Percentiles rank a stretch among this genome's conserved stretches.
Evolutionary conservation across 2,888 invertebrate genomes (phyloP).

Genomic region (Oscheius sp.): DNA sequence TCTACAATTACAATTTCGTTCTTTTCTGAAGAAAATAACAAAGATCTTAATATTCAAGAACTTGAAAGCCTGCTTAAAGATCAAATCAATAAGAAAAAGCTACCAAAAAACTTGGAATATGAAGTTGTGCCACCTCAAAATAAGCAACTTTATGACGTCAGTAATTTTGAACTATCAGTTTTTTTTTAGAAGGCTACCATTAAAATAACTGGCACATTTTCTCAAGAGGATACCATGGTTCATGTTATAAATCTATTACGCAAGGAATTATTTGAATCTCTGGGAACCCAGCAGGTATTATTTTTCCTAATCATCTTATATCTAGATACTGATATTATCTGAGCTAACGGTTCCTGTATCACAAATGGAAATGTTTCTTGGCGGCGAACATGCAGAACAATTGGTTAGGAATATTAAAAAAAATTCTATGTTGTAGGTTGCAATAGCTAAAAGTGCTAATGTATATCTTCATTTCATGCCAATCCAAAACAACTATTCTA

Average conservation of each 20-base stretch:
- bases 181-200: constrained; percentile 5
- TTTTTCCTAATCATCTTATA: background rate
- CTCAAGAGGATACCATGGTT: background rate
- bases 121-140: background rate
- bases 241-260: background rate
- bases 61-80: background rate
- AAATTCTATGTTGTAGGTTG: background rate
- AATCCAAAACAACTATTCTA: background rate
- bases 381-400: constrained; percentile 5
- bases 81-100: background rate
- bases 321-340: background rate
- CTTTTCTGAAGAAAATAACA: background rate
- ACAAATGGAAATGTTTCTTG: constrained; percentile 6
- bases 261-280: background rate
- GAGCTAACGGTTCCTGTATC: constrained; percentile 5
- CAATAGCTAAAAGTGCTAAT: background rate
- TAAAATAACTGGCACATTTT: background rate
- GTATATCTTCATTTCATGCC: constrained; percentile 15
- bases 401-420: background rate
- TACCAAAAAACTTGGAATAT: background rate
- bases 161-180: background rate
- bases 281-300: background rate
- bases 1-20: constrained; percentile 1
- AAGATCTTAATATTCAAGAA: background rate
- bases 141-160: constrained; percentile 4